phyloP scores from a whole-genome alignment of 1,140 invertebrate genomes.

The Drosophila nebulosa region DNA sequence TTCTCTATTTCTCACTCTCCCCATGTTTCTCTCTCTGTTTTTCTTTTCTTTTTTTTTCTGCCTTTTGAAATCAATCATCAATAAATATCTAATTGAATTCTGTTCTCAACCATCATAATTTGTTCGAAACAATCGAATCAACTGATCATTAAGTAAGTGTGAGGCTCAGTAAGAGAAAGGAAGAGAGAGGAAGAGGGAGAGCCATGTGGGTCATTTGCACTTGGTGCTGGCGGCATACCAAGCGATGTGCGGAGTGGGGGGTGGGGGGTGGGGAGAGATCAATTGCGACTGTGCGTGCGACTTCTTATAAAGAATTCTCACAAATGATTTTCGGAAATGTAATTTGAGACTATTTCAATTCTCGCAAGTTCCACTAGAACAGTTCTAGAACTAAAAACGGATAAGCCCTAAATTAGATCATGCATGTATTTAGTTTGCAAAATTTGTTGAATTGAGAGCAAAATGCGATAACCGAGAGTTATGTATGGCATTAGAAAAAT shows the following conservation, averaged over 20 bases:
- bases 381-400: background rate
- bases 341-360: background rate
- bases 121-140: background rate
- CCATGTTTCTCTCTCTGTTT: background rate
- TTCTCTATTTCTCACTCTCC: background rate
- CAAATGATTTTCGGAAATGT: background rate
- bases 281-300: background rate
- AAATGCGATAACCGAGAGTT: conserved; percentile 2
- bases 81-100: background rate
- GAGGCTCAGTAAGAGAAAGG: background rate
- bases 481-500: background rate
- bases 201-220: background rate
- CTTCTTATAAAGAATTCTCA: background rate
- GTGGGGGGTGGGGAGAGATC: background rate
- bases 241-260: background rate
- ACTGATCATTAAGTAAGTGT: conserved; percentile 1
- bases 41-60: conserved; percentile 17
- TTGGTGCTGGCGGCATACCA: background rate
- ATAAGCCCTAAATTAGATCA: background rate
- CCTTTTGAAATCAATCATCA: conserved; percentile 2
- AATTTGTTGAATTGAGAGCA: conserved; percentile 58
- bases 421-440: too few species aligned
- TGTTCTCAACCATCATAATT: conserved; percentile 6
- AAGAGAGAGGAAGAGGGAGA: background rate
- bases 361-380: background rate